These are phyloP conservation scores for Platygyra sinensis DNA, from an alignment of 64 coral and sea anemone species.

Conservation along the genomic window DNA sequence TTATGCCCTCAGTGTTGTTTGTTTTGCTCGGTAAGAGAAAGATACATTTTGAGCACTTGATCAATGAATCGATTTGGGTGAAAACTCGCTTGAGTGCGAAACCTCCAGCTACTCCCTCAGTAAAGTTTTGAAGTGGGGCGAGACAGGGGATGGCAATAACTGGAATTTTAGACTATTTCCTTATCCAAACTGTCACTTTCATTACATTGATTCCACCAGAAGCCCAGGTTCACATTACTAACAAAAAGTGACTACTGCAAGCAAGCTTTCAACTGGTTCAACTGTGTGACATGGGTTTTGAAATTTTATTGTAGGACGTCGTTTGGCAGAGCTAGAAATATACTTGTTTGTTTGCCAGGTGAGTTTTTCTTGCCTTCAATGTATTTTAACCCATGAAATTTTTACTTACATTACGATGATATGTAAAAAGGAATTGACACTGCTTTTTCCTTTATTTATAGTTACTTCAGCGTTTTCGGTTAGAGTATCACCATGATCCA, in stretches of 20 bases:
- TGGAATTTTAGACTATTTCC: not conserved
- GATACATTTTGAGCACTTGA: too few species aligned
- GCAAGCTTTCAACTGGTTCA: too few species aligned
- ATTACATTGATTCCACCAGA: too few species aligned
- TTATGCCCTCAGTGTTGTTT: too few species aligned
- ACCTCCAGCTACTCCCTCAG: too few species aligned
- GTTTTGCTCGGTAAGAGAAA: too few species aligned
- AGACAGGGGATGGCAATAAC: not conserved
- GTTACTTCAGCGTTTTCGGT: conserved; percentile 18
- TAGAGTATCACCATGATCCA: conserved; percentile 11
- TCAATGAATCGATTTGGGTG: not conserved
- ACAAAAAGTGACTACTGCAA: too few species aligned
- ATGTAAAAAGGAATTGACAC: not conserved
- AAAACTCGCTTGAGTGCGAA: not conserved
- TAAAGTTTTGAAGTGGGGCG: not conserved
- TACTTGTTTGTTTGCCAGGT: conserved; percentile 26
- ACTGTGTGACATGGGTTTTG: too few species aligned
- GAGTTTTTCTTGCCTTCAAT: not conserved
- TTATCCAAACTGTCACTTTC: too few species aligned
- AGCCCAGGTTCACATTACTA: too few species aligned
- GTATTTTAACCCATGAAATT: not conserved
- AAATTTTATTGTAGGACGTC: not conserved
- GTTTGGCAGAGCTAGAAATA: conserved; percentile 11
- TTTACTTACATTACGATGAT: not conserved
- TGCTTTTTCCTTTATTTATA: not conserved